Evolutionary conservation across 37 sponge, comb jelly and placozoan species (phyloP).

Genomic region (Cladorhizidae sp.): DNA sequence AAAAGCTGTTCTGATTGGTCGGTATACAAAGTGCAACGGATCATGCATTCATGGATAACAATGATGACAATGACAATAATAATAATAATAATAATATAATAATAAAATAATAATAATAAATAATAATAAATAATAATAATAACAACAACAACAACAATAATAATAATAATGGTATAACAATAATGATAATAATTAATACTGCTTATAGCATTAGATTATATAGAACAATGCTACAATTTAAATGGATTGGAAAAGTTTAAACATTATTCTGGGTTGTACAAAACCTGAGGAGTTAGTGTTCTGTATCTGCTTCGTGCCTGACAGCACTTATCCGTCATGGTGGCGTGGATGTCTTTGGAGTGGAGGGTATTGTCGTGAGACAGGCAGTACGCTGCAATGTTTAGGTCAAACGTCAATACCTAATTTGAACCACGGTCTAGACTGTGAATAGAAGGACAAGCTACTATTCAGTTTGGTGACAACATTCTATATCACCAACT

Average conservation of each 20-base stretch:
- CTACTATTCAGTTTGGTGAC: too few relatives aligned
- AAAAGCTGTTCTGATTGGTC: too few relatives aligned
- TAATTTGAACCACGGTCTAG: too few relatives aligned
- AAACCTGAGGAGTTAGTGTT: conserved; percentile 2
- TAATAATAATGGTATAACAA: too few relatives aligned
- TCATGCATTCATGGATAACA: background rate
- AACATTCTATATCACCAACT: too few relatives aligned
- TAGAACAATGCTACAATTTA: background rate
- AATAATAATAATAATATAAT: background rate
- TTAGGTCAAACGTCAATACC: too few relatives aligned
- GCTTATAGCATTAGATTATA: background rate
- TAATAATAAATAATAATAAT: background rate
- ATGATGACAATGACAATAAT: background rate
- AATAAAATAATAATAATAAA: background rate
- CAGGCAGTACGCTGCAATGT: conserved; percentile 44
- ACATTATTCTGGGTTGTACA: conserved; percentile 11
- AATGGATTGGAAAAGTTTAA: background rate
- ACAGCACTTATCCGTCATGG: conserved; percentile 67
- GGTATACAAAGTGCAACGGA: background rate
- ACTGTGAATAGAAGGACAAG: too few relatives aligned
- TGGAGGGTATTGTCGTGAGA: conserved; percentile 30
- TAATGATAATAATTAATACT: background rate
- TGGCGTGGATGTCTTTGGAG: conserved; percentile 51
- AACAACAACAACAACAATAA: background rate
- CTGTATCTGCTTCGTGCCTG: conserved; percentile 49